Percentiles rank a stretch among this genome's conserved stretches.
Conservation (phyloP, 2,888 invertebrate species). For the Parascotia fuliginaria region DNA sequence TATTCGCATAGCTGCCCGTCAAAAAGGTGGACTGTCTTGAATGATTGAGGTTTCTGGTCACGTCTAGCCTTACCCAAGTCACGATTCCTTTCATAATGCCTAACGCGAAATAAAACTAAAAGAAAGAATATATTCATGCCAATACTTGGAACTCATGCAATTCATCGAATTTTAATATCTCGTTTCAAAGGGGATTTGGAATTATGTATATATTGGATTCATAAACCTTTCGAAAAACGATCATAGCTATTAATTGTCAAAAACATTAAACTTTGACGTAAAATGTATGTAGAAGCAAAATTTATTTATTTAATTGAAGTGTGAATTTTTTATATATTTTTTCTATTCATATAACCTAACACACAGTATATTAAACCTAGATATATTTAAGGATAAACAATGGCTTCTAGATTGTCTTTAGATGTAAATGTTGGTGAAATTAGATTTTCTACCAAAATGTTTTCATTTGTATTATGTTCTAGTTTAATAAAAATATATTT, state of each 20-base stretch:
- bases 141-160: background rate
- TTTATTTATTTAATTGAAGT: too few species aligned
- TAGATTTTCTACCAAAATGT: slow-evolving; percentile 1
- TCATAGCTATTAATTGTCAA: background rate
- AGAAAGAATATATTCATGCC: slow-evolving; percentile 23
- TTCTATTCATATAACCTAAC: too few species aligned
- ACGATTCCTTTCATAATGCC: slow-evolving; percentile 24
- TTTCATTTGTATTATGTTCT: too few species aligned
- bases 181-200: background rate
- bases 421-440: slow-evolving; percentile 25
- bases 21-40: slow-evolving; percentile 4
- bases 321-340: too few species aligned
- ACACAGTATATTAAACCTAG: too few species aligned
- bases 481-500: slow-evolving; percentile 5
- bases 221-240: background rate
- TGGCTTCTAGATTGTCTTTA: too few species aligned
- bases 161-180: slow-evolving; percentile 5
- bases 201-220: background rate
- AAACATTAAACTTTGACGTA: too few species aligned
- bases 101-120: slow-evolving; percentile 32
- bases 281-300: too few species aligned
- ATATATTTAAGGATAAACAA: too few species aligned
- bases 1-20: background rate
- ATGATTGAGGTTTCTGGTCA: slow-evolving; percentile 28
- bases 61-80: slow-evolving; percentile 19